Conservation (phyloP, 2,888 invertebrate species). For the Parnassius apollo region DNA sequence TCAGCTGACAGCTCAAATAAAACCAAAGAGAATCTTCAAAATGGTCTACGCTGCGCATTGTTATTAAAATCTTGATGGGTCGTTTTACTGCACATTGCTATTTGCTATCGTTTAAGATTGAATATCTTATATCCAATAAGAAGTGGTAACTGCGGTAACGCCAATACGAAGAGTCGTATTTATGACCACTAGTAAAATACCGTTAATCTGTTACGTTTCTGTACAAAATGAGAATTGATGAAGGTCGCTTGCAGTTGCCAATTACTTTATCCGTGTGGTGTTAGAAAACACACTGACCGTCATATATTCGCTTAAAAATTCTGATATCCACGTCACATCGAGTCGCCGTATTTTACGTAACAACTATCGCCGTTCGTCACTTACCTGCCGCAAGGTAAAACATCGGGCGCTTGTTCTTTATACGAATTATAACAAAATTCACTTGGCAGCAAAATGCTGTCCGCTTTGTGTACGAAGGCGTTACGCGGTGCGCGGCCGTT, state of each 20-base stretch:
- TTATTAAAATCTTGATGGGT: slow-evolving; percentile 2
- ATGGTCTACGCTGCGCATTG: slow-evolving; percentile 1
- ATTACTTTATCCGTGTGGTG: slow-evolving; percentile 39
- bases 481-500: slow-evolving; percentile 84
- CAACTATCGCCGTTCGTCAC: slow-evolving; percentile 31
- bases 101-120: background rate
- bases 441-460: slow-evolving; percentile 32
- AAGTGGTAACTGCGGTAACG: background rate
- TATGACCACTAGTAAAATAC: slow-evolving; percentile 7
- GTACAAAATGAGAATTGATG: slow-evolving; percentile 62
- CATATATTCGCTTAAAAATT: slow-evolving; percentile 15
- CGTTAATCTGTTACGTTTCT: slow-evolving; percentile 54
- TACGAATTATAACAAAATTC: slow-evolving; percentile 2
- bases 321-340: slow-evolving; percentile 31
- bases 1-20: slow-evolving; percentile 19
- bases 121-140: no score
- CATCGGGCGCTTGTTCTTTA: slow-evolving; percentile 5
- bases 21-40: slow-evolving; percentile 8
- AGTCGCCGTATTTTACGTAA: slow-evolving; percentile 46
- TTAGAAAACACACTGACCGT: slow-evolving; percentile 27
- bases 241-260: slow-evolving; percentile 50
- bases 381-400: slow-evolving; percentile 19
- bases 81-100: background rate
- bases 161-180: slow-evolving; percentile 12
- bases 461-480: slow-evolving; percentile 42